phyloP scores from a whole-genome alignment of 2,797 vertebrate genomes.

The Adrianichthys oophorus region DNA sequence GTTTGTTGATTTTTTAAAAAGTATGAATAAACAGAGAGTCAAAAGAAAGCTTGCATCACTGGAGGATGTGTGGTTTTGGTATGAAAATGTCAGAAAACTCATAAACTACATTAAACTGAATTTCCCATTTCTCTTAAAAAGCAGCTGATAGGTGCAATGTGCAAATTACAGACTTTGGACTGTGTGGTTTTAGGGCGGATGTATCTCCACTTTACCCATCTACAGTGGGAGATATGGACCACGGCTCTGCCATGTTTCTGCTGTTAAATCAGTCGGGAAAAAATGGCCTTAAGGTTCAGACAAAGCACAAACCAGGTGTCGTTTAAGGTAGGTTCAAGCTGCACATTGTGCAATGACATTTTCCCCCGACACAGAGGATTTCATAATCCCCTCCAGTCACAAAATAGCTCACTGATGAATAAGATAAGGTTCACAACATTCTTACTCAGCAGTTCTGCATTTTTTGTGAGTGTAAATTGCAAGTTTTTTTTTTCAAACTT shows the following conservation, averaged over 20 bases:
- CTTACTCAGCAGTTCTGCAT: constrained; percentile 7
- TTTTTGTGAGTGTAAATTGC: not conserved
- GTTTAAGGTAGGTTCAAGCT: constrained; percentile 7
- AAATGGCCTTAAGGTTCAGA: constrained; percentile 1
- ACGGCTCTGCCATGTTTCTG: constrained; percentile 47
- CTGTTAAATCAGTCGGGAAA: constrained; percentile 63
- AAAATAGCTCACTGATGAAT: constrained; percentile 33
- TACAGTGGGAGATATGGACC: constrained; percentile 20
- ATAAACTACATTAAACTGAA: constrained; percentile 21
- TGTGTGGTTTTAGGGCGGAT: constrained; percentile 26
- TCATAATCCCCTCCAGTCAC: constrained; percentile 8
- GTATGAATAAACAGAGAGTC: not conserved
- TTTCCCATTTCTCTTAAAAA: constrained; percentile 42
- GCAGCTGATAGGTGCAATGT: constrained; percentile 53
- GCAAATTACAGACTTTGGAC: constrained; percentile 65
- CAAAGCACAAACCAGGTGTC: constrained; percentile 8
- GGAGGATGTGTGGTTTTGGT: constrained; percentile 1
- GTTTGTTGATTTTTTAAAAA: constrained; percentile 4
- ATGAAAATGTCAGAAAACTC: constrained; percentile 10
- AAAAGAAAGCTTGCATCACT: not conserved
- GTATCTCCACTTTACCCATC: constrained; percentile 17
- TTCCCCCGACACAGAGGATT: constrained; percentile 3
- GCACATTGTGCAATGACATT: not conserved
- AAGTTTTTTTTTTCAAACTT: not conserved
- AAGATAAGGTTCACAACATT: constrained; percentile 33